Percentiles rank a stretch among this genome's conserved stretches.
Conservation (phyloP, 92 coral and sea anemone genomes). For the Diadumene lineata region DNA sequence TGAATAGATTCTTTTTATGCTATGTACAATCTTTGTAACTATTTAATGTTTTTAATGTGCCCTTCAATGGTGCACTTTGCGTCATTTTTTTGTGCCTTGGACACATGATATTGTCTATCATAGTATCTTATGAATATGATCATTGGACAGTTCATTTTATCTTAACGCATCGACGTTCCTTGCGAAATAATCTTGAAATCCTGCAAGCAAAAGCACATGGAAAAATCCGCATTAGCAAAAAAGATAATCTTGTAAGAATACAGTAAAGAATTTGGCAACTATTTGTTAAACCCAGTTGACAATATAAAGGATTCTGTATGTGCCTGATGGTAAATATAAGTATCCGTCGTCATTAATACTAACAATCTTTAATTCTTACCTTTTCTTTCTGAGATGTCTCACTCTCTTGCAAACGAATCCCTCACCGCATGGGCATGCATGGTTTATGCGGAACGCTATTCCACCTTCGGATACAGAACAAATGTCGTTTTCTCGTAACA, state of each 20-base stretch:
- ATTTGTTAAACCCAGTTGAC: not conserved
- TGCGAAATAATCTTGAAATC: conserved; percentile 35
- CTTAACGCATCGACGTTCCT: conserved; percentile 39
- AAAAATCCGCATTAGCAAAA: conserved; percentile 13
- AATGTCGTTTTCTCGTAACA: conserved; percentile 72
- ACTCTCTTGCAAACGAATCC: conserved; percentile 82
- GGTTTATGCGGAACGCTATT: conserved; percentile 80
- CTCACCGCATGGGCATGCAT: conserved; percentile 86
- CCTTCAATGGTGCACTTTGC: conserved; percentile 3
- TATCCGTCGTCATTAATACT: not conserved
- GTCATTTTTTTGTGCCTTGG: conserved; percentile 27
- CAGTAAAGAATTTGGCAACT: not conserved
- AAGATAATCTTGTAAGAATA: conserved; percentile 3
- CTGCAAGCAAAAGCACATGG: conserved; percentile 6
- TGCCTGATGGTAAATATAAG: not conserved
- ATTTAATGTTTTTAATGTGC: not conserved
- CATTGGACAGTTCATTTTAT: conserved; percentile 12
- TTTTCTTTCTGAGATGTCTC: conserved; percentile 51
- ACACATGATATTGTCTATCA: conserved; percentile 23
- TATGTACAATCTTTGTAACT: conserved; percentile 1
- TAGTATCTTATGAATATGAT: not conserved
- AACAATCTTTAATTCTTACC: conserved; percentile 34
- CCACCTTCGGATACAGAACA: conserved; percentile 93
- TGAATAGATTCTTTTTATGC: not conserved
- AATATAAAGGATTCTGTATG: not conserved